Base-by-base conservation (phyloP, 2,888 invertebrate species). In the Lapara coniferarum region DNA sequence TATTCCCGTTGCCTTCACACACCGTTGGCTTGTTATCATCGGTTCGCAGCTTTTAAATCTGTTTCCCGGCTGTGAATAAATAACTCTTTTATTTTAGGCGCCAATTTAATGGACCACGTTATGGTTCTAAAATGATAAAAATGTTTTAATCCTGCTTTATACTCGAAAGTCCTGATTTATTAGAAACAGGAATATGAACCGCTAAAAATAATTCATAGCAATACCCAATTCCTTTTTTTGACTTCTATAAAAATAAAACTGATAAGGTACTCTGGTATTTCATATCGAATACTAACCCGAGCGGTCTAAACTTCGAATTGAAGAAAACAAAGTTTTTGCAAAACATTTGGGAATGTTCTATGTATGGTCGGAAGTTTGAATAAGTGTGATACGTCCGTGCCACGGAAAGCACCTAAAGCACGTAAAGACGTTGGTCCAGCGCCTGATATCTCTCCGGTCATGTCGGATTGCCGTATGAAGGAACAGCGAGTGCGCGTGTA, bases 11-110 rank as follows among this genome's bases (percentile, higher is more conserved):
- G 13, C 49, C 13, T 63, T 69, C 58, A 68, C 63, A 68, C 71
- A 72, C 72, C 70, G 70, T 71, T 71, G 37, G 66, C 56, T 56
- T 68, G 71, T 72, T 80, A 78, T 78, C 80, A 56, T 46, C 44
- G 16, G 71, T 67, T 66, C 55, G 63, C 78, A 76, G 77, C 70
- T 73, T 72, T 73, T 70, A 72, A 73, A 58, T 57, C 73, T 68
- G 68, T 66, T 68, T 68, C 25, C 66, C 66, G 59, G 53, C 71
- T 70, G 67, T 75, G 72, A 75, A 77, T 77, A 73, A 69, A 69
- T 66, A 71, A 72, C 71, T 75, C 67, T 72, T 75, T 25, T 72
- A 71, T 78, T 77, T 49, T 68, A 71, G 37, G 57, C 4, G 66
- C 69, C 66, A 66, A 71, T 78, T 71, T 72, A 63, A 63, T 52